phyloP scores from a whole-genome alignment of 2,888 invertebrate genomes.

The Eupithecia dodoneata region DNA sequence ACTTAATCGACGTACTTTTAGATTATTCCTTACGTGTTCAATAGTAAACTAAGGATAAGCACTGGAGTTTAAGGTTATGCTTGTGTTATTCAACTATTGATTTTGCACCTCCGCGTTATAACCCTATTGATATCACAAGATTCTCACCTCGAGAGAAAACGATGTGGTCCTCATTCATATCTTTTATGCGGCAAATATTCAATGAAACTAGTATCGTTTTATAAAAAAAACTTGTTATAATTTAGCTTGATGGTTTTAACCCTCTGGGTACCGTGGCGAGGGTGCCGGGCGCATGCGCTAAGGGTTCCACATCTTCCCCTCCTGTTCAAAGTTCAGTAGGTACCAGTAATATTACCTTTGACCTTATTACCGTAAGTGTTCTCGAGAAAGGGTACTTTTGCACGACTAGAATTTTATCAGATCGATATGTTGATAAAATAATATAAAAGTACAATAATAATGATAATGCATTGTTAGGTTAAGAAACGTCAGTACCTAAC shows the following conservation, averaged over 20 bases:
- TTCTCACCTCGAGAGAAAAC: constrained; percentile 91
- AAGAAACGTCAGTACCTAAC: too few relatives aligned
- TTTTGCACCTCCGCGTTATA: constrained; percentile 60
- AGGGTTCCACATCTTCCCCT: constrained; percentile 48
- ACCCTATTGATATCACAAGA: constrained; percentile 46
- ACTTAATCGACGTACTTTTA: not conserved
- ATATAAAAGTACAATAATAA: too few relatives aligned
- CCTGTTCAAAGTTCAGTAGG: constrained; percentile 46
- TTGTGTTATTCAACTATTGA: constrained; percentile 78
- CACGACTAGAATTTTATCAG: not conserved
- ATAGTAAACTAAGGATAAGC: constrained; percentile 18
- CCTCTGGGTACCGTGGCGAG: constrained; percentile 35
- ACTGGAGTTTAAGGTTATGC: constrained; percentile 66
- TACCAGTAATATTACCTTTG: constrained; percentile 46
- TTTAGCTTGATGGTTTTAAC: constrained; percentile 39
- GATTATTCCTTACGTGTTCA: not conserved
- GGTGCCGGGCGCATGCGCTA: constrained; percentile 61
- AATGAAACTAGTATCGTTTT: constrained; percentile 62
- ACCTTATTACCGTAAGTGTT: constrained; percentile 44
- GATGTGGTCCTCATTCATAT: constrained; percentile 96
- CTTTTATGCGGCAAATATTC: constrained; percentile 76
- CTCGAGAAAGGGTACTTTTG: constrained; percentile 13
- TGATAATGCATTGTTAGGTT: too few relatives aligned
- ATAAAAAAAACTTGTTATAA: constrained; percentile 38
- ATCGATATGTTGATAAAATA: not conserved